Conservation (phyloP, 1,140 invertebrate genomes). For the Pygmarrhopalites habei region DNA sequence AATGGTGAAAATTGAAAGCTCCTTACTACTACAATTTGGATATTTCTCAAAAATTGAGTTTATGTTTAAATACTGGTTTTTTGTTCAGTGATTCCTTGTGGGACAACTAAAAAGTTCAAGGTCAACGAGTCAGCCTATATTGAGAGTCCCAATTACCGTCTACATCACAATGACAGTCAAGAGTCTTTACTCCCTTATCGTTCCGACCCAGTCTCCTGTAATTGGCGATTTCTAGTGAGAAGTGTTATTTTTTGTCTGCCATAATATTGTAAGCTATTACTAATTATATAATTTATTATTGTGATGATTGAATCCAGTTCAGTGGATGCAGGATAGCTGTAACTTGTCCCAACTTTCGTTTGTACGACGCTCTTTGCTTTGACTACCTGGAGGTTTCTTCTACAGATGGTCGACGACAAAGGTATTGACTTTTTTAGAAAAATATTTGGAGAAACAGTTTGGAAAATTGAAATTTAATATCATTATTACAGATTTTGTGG, state of each 20-base stretch:
- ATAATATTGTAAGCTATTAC: too few species aligned
- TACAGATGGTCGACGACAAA: conserved; percentile 14
- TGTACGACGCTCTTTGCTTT: conserved; percentile 28
- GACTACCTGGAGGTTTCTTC: conserved; percentile 32
- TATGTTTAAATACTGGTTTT: too few species aligned
- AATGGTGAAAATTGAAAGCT: too few species aligned
- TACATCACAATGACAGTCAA: too few species aligned
- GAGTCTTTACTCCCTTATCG: too few species aligned
- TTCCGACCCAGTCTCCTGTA: conserved; percentile 10
- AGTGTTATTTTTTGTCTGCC: too few species aligned
- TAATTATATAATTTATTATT: too few species aligned
- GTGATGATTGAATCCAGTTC: too few species aligned
- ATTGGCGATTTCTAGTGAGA: conserved; percentile 33
- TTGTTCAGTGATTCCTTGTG: conserved; percentile 32
- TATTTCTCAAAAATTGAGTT: too few species aligned
- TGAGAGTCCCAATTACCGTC: conserved; percentile 28
- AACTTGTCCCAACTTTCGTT: conserved; percentile 23
- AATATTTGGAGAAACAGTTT: not conserved
- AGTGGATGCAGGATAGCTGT: conserved; percentile 18
- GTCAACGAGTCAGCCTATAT: conserved; percentile 23
- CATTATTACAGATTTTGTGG: conserved; percentile 29
- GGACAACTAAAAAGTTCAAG: conserved; percentile 2
- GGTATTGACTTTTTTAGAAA: conserved; percentile 15
- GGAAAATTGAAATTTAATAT: not conserved
- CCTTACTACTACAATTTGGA: too few species aligned